These are phyloP conservation scores for Philonicus albiceps DNA, from an alignment of 2,888 invertebrate species.

Conservation along the genomic window DNA sequence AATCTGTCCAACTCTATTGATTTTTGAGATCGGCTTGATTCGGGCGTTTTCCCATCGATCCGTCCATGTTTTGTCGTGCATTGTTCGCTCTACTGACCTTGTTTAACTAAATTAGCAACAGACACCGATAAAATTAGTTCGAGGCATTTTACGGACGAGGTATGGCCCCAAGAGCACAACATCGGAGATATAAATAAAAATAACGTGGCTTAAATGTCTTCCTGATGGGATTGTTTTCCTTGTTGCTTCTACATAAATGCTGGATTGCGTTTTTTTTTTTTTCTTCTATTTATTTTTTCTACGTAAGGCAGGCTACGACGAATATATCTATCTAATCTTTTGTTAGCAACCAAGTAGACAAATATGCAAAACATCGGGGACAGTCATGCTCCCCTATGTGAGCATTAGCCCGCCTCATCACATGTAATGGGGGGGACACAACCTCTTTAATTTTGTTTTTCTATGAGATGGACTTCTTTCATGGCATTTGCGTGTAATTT, in stretches of 20 bases:
- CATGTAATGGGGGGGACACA: not conserved
- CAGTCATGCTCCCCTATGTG: not conserved
- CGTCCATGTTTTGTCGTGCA: conserved; percentile 6
- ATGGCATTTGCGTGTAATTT: not conserved
- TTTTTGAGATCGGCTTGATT: not conserved
- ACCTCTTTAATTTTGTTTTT: not conserved
- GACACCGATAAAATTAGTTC: conserved; percentile 14
- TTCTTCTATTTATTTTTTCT: not conserved
- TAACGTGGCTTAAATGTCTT: not conserved
- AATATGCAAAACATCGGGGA: not conserved
- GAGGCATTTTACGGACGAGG: conserved; percentile 11
- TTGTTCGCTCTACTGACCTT: conserved; percentile 31
- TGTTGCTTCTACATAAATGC: not conserved
- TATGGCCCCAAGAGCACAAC: not conserved
- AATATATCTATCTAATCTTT: not conserved
- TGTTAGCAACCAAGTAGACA: not conserved
- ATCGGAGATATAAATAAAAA: not conserved
- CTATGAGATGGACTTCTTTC: not conserved
- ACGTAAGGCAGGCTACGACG: not conserved
- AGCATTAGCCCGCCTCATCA: not conserved
- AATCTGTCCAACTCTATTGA: not conserved
- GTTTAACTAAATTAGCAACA: conserved; percentile 19
- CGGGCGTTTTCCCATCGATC: not conserved
- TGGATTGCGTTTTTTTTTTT: not conserved
- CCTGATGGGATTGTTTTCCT: not conserved